phyloP scores from a whole-genome alignment of 2,797 vertebrate genomes.

The Myripristis jacobus region DNA sequence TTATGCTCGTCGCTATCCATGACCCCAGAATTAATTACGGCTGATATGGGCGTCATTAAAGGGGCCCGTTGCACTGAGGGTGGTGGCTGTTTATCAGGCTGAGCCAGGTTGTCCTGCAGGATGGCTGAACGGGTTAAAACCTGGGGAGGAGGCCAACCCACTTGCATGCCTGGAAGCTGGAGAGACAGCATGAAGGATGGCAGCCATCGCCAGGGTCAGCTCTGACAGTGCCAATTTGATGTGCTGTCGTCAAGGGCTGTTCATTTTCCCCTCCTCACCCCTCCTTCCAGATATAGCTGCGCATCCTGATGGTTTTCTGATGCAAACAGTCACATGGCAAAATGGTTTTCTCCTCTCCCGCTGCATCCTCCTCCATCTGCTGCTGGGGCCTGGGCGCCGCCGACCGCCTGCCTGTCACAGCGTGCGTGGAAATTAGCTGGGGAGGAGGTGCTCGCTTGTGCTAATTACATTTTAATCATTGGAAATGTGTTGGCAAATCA shows the following conservation, averaged over 20 bases:
- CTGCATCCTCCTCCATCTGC: conserved; percentile 95
- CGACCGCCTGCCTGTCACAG: conserved; percentile 99
- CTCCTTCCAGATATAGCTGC: conserved; percentile 84
- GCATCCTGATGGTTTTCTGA: conserved; percentile 97
- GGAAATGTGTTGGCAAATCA: conserved; percentile 99
- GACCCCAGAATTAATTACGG: conserved; percentile 77
- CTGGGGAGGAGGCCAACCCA: conserved; percentile 73
- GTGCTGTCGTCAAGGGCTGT: conserved; percentile 91
- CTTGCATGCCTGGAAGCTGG: conserved; percentile 74
- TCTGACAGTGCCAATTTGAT: conserved; percentile 93
- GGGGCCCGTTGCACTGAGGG: conserved; percentile 50
- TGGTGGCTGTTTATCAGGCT: conserved; percentile 69
- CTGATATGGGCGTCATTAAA: conserved; percentile 72
- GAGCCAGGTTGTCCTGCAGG: conserved; percentile 66
- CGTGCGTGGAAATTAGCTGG: conserved; percentile 99
- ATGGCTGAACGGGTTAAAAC: conserved; percentile 83
- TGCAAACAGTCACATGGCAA: conserved; percentile 97
- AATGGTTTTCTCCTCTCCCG: conserved; percentile 87
- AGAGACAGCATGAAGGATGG: conserved; percentile 93
- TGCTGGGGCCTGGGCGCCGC: conserved; percentile 94
- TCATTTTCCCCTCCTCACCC: conserved; percentile 68
- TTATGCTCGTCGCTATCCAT: conserved; percentile 66
- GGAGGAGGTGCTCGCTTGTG: conserved; percentile 99
- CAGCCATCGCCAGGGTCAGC: conserved; percentile 92
- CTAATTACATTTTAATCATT: conserved; percentile 99